Evolutionary conservation across 2,797 vertebrate genomes (phyloP), one percentile per base, ranked within the genome.

Genomic region (Mus minutoides): DNA sequence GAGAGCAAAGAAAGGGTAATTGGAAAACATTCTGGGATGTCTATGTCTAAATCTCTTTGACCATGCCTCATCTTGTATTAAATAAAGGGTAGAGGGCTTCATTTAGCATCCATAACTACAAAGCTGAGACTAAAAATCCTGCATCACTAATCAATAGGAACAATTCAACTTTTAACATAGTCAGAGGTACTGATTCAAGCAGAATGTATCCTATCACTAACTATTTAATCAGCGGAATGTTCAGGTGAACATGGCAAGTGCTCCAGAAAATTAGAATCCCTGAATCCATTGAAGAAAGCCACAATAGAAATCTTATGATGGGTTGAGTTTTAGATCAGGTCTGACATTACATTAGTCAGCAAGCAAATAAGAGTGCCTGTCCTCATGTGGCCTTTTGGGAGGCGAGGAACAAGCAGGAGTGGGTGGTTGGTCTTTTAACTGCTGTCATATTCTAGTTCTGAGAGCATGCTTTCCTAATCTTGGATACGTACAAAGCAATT

Each of bases 341-440:
- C 46, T 16, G 52, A 77, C 43, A 80, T 75, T 54, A 75, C 34
- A 93, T 93, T 84, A 56, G 49, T 71, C 75, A 80, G 24, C 62
- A 86, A 90, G 34, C 76, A 93, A 79, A 92, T 60, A 14, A 91
- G 40, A n/a, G 14, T 0, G 6, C 17, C 16, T 62, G 16, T 91
- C 79, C 87, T 96, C 58, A n/a, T 60, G 14, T 43, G 90, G 14
- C 71, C 78, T 94, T 62, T 60, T 31, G 56, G 40, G 88, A 91
- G 34, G 52, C 21, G 56, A 83, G 88, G 31, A 82, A 69, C 62
- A 85, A 52, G 83, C 83, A 26, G 11, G 79, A 85, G 88, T 96
- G 71, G 62, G 49, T 56, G 31, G 31, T 83, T 97, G 91, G 52
- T 92, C 56, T 83, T 94, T 83, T 58, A 91, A 85, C 71, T 79